Evolutionary conservation across 1,140 invertebrate species (phyloP).

Genomic region (Brachionus angularis): DNA sequence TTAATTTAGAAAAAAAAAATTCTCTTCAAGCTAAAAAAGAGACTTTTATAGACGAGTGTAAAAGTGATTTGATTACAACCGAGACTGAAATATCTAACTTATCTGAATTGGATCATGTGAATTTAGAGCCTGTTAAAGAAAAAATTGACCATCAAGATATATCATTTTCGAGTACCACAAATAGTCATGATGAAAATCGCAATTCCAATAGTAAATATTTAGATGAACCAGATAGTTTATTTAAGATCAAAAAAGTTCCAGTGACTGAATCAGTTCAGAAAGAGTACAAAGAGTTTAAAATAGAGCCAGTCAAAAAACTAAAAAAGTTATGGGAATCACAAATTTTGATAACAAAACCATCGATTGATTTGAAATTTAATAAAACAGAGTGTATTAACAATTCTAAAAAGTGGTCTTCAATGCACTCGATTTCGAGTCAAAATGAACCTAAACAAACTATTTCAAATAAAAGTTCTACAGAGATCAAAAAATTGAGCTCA

Average conservation of each 20-base stretch:
- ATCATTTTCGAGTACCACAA: too few species aligned
- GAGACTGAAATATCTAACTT: too few species aligned
- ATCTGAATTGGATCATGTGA: too few species aligned
- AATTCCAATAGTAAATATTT: not conserved
- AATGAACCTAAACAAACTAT: not conserved
- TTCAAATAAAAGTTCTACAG: not conserved
- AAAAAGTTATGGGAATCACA: not conserved
- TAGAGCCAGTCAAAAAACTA: not conserved
- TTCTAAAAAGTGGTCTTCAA: not conserved
- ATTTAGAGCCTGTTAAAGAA: too few species aligned
- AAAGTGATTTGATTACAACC: too few species aligned
- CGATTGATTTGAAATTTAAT: not conserved
- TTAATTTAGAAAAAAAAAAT: not conserved
- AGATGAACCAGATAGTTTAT: not conserved
- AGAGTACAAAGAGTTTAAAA: not conserved
- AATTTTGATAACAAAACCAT: not conserved
- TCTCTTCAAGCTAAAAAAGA: too few species aligned
- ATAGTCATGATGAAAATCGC: too few species aligned
- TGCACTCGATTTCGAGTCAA: not conserved
- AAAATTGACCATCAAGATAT: too few species aligned
- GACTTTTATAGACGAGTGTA: too few species aligned
- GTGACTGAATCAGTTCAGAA: not conserved
- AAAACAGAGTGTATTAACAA: too few species aligned
- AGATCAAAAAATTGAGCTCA: not conserved
- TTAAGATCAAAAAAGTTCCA: not conserved